Evolutionary conservation across 2,797 vertebrate genomes (phyloP).

Genomic region (Macropus fuliginosus): DNA sequence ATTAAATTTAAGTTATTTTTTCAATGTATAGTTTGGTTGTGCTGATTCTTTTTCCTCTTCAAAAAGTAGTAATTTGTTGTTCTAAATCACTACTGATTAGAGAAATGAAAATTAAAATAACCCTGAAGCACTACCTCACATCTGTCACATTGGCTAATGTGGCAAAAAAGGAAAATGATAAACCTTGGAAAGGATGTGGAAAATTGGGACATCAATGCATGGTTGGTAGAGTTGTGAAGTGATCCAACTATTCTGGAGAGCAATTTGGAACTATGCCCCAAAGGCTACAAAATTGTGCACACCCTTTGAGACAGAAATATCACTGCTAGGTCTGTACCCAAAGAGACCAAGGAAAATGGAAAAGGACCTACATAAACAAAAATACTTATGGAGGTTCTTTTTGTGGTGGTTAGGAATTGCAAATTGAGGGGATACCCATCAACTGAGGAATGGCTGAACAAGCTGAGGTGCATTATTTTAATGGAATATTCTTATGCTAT

Average conservation of each 20-base stretch:
- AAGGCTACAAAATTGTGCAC: not conserved
- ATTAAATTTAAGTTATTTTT: not conserved
- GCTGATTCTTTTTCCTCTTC: not conserved
- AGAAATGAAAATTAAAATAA: not conserved
- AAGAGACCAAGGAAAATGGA: not conserved
- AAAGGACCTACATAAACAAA: not conserved
- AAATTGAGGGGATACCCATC: not conserved
- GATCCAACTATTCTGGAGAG: not conserved
- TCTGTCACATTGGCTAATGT: not conserved
- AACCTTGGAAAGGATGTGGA: not conserved
- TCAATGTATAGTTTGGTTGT: not conserved
- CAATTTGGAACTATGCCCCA: not conserved
- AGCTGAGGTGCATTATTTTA: not conserved
- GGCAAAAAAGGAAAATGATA: not conserved
- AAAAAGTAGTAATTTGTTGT: not conserved
- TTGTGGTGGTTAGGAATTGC: no score
- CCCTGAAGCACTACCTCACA: not conserved
- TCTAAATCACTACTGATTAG: not conserved
- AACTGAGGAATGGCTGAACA: not conserved
- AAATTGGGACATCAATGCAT: not conserved
- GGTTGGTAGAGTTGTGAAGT: not conserved
- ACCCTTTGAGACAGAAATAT: not conserved
- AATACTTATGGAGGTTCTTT: not conserved
- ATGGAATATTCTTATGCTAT: not conserved
- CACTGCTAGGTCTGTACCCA: not conserved